A percentile compares a stretch with the other conserved stretches of the same genome.
These are phyloP conservation scores for Eremophila alpestris DNA, from an alignment of 2,797 vertebrate species.

Conservation along the genomic window DNA sequence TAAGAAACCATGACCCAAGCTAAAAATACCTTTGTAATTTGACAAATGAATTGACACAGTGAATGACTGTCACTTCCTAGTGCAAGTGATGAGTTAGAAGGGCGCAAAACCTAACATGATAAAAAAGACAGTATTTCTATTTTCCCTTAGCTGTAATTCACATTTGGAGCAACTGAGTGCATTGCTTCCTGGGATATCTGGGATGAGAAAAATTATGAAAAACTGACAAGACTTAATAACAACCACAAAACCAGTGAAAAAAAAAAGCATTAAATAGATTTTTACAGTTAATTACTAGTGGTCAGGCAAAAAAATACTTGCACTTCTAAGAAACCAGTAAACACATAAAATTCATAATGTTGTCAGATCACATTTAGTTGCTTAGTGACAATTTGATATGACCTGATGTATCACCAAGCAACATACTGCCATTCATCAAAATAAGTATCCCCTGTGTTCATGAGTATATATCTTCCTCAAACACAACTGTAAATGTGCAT, in stretches of 20 bases:
- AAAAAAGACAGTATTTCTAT: slow-evolving; percentile 23
- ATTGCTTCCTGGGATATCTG: background rate
- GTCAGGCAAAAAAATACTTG: slow-evolving; percentile 23
- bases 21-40: background rate
- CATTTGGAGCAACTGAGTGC: background rate
- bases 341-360: background rate
- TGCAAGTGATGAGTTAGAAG: background rate
- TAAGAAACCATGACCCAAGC: background rate
- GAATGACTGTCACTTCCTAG: background rate
- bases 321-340: slow-evolving; percentile 7
- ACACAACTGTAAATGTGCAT: background rate
- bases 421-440: slow-evolving; percentile 45
- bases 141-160: background rate
- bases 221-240: background rate
- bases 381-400: slow-evolving; percentile 43
- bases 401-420: slow-evolving; percentile 57
- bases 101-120: background rate
- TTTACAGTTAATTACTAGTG: slow-evolving; percentile 9
- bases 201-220: background rate
- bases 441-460: background rate
- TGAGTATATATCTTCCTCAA: background rate
- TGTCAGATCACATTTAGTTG: slow-evolving; percentile 62
- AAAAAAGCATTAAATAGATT: slow-evolving; percentile 9
- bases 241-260: background rate
- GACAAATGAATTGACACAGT: background rate